Percentiles rank a stretch among this genome's conserved stretches.
phyloP scores from a whole-genome alignment of 2,113 vertebrate species.

The Urocolius indicus region DNA sequence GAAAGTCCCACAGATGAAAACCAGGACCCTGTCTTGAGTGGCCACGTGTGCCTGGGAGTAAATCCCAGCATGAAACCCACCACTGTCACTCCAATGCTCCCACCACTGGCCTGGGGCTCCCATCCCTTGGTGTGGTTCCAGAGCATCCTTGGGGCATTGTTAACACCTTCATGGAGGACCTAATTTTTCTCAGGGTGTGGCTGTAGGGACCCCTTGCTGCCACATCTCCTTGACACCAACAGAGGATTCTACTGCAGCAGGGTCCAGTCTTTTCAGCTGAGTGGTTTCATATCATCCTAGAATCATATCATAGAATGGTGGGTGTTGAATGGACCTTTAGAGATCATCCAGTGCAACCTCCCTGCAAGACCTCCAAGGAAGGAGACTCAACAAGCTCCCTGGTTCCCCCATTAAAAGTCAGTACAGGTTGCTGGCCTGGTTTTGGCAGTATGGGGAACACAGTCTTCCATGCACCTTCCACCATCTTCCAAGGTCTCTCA shows the following conservation, averaged over 20 bases:
- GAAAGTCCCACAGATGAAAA: not conserved
- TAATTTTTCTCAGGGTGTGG: not conserved
- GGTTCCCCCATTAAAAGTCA: not conserved
- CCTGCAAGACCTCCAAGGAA: too few relatives aligned
- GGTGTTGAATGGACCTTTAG: too few relatives aligned
- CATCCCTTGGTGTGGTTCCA: not conserved
- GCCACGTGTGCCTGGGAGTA: not conserved
- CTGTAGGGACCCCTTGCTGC: not conserved
- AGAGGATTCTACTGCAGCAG: conserved; percentile 57
- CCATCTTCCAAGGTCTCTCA: not conserved
- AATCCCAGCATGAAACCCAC: not conserved
- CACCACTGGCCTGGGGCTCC: not conserved
- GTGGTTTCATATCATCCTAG: too few relatives aligned
- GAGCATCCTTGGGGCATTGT: not conserved
- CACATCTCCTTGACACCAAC: conserved; percentile 9
- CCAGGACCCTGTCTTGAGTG: not conserved
- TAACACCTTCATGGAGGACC: not conserved
- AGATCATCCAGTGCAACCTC: too few relatives aligned
- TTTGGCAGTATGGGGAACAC: not conserved
- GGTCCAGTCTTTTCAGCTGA: not conserved
- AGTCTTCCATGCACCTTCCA: not conserved
- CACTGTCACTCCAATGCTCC: rapidly evolving
- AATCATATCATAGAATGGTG: too few relatives aligned
- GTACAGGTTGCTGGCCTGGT: not conserved
- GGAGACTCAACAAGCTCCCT: too few relatives aligned